Conservation (phyloP, 2,113 vertebrate genomes). For the Alces alces region DNA sequence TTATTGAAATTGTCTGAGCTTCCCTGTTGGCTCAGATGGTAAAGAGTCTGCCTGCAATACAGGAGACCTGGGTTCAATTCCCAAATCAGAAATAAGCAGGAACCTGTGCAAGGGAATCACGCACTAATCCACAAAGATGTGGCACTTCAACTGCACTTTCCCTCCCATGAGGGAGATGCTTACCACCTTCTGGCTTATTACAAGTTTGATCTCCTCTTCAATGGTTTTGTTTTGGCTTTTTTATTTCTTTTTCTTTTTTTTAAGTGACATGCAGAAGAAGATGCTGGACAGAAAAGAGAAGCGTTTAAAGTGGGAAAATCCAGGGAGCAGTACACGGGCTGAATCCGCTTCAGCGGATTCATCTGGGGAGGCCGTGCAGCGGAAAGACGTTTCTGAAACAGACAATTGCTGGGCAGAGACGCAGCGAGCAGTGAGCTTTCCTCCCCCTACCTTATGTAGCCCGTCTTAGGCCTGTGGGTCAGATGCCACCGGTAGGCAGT, state of each 20-base stretch:
- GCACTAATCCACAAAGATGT: rapidly evolving
- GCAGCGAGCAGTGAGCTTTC: rapidly evolving
- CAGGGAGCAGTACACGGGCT: neutral
- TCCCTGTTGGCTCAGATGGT: no score
- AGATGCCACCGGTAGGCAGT: slow-evolving; percentile 99
- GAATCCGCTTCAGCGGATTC: neutral
- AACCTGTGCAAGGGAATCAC: rapidly evolving
- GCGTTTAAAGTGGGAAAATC: neutral
- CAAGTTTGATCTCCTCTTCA: neutral
- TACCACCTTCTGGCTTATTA: rapidly evolving
- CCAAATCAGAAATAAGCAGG: rapidly evolving
- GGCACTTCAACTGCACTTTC: rapidly evolving
- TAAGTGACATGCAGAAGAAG: neutral
- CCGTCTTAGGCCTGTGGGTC: slow-evolving; percentile 96
- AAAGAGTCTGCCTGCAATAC: no score
- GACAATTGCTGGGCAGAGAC: rapidly evolving
- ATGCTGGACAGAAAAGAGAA: neutral
- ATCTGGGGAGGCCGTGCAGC: rapidly evolving
- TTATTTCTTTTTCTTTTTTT: neutral
- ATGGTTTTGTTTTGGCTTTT: neutral
- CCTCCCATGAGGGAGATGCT: rapidly evolving
- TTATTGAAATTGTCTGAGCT: no score
- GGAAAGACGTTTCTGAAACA: rapidly evolving
- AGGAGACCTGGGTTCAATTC: no score
- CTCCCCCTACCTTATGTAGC: slow-evolving; percentile 91